These are phyloP conservation scores for Cebus imitator DNA, from an alignment of 2,113 vertebrate species.

Conservation along the genomic window DNA sequence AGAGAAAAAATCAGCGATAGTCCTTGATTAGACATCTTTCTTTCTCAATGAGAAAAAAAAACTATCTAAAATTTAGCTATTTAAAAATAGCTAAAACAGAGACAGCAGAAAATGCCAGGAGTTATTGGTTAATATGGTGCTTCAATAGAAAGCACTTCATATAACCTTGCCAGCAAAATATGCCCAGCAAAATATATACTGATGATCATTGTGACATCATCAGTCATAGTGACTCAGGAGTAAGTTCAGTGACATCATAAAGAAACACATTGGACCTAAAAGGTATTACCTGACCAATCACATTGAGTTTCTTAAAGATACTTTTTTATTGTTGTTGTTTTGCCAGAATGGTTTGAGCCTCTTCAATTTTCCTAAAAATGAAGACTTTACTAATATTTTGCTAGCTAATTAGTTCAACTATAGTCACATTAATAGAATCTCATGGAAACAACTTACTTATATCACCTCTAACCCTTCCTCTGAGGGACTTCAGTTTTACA, in stretches of 20 bases:
- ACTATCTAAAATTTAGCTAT: no score
- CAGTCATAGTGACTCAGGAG: slow-evolving; percentile 30
- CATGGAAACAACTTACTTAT: background rate
- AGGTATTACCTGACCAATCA: background rate
- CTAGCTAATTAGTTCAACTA: background rate
- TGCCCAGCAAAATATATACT: background rate
- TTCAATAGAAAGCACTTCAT: background rate
- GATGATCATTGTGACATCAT: slow-evolving; percentile 34
- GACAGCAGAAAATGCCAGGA: background rate
- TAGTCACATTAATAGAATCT: background rate
- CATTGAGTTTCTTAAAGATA: background rate
- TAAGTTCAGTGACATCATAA: slow-evolving; percentile 68
- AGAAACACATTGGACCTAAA: background rate
- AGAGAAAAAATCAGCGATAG: slow-evolving; percentile 35
- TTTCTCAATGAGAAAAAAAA: slow-evolving; percentile 43
- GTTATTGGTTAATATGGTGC: background rate
- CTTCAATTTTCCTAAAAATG: slow-evolving; percentile 27
- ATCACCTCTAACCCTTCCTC: background rate
- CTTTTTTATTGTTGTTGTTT: background rate
- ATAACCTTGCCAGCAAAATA: background rate
- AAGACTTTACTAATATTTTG: slow-evolving; percentile 15
- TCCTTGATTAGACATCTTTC: slow-evolving; percentile 56
- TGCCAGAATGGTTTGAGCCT: background rate
- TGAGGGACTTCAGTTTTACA: background rate
- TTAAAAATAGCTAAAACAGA: background rate